These are phyloP conservation scores for Propithecus coquereli DNA, from an alignment of 2,113 vertebrate species.

Conservation along the genomic window DNA sequence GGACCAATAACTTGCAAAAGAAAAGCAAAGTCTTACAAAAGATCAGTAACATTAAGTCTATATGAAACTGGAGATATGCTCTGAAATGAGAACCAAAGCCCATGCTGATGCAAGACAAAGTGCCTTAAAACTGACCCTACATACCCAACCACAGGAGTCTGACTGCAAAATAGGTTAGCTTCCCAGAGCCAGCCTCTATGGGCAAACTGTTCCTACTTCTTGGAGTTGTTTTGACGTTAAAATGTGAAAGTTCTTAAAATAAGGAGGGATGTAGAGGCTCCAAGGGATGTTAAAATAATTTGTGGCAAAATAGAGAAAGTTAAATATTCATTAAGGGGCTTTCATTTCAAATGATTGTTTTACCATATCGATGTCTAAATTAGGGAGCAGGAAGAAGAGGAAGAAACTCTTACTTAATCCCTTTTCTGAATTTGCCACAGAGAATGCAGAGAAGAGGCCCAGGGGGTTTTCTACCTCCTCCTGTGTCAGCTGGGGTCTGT, in stretches of 20 bases:
- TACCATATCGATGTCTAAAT: constrained; percentile 47
- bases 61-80: neutral
- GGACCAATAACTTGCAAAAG: neutral
- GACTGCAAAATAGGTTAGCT: constrained; percentile 64
- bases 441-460: constrained; percentile 46
- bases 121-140: constrained; percentile 40
- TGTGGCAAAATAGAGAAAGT: constrained; percentile 52
- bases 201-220: constrained; percentile 67
- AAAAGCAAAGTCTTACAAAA: neutral
- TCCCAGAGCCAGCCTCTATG: constrained; percentile 44
- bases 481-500: neutral
- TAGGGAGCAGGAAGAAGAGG: constrained; percentile 29
- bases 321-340: constrained; percentile 76
- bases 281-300: constrained; percentile 79
- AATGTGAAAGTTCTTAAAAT: constrained; percentile 76
- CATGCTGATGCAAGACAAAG: neutral
- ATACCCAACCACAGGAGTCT: neutral
- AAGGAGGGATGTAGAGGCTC: constrained; percentile 52
- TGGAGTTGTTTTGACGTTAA: constrained; percentile 79
- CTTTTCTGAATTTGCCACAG: constrained; percentile 57
- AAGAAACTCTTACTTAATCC: constrained; percentile 43
- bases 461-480: neutral
- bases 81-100: constrained; percentile 17
- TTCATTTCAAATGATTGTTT: constrained; percentile 77
- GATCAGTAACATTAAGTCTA: neutral